These are phyloP conservation scores for Conus ventricosus DNA, from an alignment of 1,140 invertebrate genomes.

Conservation along the genomic window DNA sequence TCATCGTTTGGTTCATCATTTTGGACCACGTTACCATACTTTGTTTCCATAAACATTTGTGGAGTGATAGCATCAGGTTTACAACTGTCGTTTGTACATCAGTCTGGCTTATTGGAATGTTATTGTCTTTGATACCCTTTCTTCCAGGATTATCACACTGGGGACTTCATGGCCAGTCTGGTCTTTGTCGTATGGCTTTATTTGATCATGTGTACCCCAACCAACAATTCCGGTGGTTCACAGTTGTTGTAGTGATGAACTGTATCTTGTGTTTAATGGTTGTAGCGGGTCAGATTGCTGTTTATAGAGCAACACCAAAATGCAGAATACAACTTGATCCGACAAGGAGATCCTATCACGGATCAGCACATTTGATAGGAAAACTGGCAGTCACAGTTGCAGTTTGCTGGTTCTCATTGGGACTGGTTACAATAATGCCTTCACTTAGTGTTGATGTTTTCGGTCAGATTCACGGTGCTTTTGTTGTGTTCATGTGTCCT, in stretches of 20 bases:
- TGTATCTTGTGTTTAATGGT: slow-evolving; percentile 46
- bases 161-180: slow-evolving; percentile 47
- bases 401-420: slow-evolving; percentile 53
- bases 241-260: slow-evolving; percentile 50
- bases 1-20: slow-evolving; percentile 60
- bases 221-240: slow-evolving; percentile 46
- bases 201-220: slow-evolving; percentile 22
- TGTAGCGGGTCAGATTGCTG: slow-evolving; percentile 47
- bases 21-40: slow-evolving; percentile 58
- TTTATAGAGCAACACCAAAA: slow-evolving; percentile 37
- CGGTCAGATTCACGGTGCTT: not conserved
- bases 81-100: slow-evolving; percentile 11
- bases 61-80: slow-evolving; percentile 4
- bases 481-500: not conserved
- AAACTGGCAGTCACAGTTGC: slow-evolving; percentile 45
- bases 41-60: slow-evolving; percentile 51
- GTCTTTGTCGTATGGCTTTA: slow-evolving; percentile 55
- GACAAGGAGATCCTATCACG: slow-evolving; percentile 21
- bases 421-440: slow-evolving; percentile 46
- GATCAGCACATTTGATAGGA: slow-evolving; percentile 43
- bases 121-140: slow-evolving; percentile 46
- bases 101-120: slow-evolving; percentile 40
- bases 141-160: slow-evolving; percentile 42
- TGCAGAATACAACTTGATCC: slow-evolving; percentile 15
- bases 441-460: not conserved